Base-by-base conservation (phyloP, 2,797 vertebrate species). In the Malurus leucopterus region DNA sequence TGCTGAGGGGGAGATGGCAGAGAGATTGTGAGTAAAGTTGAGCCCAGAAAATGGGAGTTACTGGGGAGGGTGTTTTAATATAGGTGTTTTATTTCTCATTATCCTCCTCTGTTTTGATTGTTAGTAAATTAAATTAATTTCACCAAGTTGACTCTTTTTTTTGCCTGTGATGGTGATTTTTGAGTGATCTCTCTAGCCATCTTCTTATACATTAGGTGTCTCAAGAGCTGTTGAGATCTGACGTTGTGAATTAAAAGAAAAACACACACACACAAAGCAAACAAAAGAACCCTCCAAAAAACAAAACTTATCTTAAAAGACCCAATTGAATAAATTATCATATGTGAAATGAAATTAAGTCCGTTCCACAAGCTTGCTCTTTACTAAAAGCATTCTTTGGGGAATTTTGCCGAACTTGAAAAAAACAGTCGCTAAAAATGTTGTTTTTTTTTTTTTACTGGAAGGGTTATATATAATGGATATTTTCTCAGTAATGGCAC, bases 231-330 rank as follows among this genome's bases (percentile, higher is more conserved):
- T 68, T 91, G 29, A 59, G 7, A 78, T 55, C 26, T 79, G 44
- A 57, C 29, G 26, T 65, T 82, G 51, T 81, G 74, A 41, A 40
- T 38, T 43, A 51, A 58, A 64, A 9, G 7, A 36, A 53, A n/a
- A 20, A 41, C 8, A 27, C 18, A 30, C 21, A 9, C 11, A 34
- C 21, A 53, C 17, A 59, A 24, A 29, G 11, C 21, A 65, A 67
- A 47, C 12, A 41, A 47, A 53, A 34, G 0, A 0, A 4, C 1
- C 2, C 4, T 34, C 12, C 3, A 53, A 71, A 62, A 17, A 6
- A 15, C 4, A 58, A 40, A 24, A 30, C 3, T 10, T 13, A 59
- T 43, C 3, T 29, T 55, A 47, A 57, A 78, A 55, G 9, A 53
- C 4, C 6, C 38, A 58, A 15, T 8, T 63, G 22, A 71, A n/a